Percentiles rank a stretch among this genome's conserved stretches.
These are phyloP conservation scores for Oenanthe oenanthe DNA, from an alignment of 2,113 vertebrate species.

Conservation along the genomic window DNA sequence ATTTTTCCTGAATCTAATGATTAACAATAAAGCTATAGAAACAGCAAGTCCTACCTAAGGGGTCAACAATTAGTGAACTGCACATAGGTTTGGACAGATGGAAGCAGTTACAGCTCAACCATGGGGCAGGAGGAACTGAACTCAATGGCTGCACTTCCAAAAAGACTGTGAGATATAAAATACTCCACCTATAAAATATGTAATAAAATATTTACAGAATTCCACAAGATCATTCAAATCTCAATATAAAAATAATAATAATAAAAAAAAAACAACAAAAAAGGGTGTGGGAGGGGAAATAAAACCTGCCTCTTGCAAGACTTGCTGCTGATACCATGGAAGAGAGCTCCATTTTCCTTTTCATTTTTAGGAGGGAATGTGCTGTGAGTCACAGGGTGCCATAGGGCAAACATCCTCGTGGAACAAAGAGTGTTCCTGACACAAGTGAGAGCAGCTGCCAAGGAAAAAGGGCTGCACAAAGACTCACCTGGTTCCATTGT, in stretches of 20 bases:
- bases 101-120: constrained; percentile 68
- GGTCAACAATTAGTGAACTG: constrained; percentile 68
- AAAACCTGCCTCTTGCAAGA: constrained; percentile 12
- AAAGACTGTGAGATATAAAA: constrained; percentile 64
- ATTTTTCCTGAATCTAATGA: constrained; percentile 58
- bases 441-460: not conserved
- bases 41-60: constrained; percentile 66
- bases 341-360: constrained; percentile 38
- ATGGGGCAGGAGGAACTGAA: constrained; percentile 56
- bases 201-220: constrained; percentile 69
- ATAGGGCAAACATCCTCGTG: not conserved
- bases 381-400: not conserved
- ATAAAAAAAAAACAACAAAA: not conserved
- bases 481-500: constrained; percentile 19
- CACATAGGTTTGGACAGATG: constrained; percentile 65
- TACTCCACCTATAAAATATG: constrained; percentile 54
- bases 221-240: constrained; percentile 48
- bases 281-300: not conserved
- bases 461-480: not conserved
- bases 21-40: constrained; percentile 64
- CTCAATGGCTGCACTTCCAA: constrained; percentile 32
- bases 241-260: not conserved
- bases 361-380: constrained; percentile 18
- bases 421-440: not conserved
- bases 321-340: not conserved